Base-by-base conservation (phyloP, 1,140 invertebrate species). In the Atta texana region DNA sequence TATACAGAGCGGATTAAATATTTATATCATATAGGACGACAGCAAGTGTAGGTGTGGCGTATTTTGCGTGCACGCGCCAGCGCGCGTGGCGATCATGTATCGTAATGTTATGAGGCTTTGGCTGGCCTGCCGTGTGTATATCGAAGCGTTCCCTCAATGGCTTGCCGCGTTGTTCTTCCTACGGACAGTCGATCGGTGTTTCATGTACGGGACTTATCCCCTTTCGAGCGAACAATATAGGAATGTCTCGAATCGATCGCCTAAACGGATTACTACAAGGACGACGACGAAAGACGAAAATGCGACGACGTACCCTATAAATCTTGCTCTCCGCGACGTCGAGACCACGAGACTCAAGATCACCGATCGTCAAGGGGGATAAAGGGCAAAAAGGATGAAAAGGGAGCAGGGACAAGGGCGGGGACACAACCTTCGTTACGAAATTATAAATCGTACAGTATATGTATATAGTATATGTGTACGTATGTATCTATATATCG, bases 351-450 rank as follows among this genome's bases (percentile, higher is more conserved):
- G 90, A 91, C 89, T 87, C 89, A 87, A 89, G 87, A 87, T 85
- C 69, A 74, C 88, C 87, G 84, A 76, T 86, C 87, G 80, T 59
- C 81, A 75, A 90, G 63, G 66, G 34, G 59, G 31, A 18, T 34
- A 39, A 21, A 51, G 66, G n/a, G 66, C 8, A 1, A 18, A 39
- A 21, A 51, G 66, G n/a, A 34, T 1, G 3, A 18, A n/a, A 21
- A n/a, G 14, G 24, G 34, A 31, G 34, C n/a, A 8, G n/a, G 14
- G 63, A 12, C 12, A 34, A 39, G 10, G 16, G 6, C 2, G 31
- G 90, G 91, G 91, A 94, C 94, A 95, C 94, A 94, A 95, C 94
- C 94, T 95, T 95, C 90, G 93, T 95, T 94, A 94, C 94, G 92
- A 93, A 93, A 94, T 92, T 92, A 93, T 93, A 92, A 93, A 94